Conservation (phyloP, 2,888 invertebrate genomes). For the Psylliodes chrysocephalus region DNA sequence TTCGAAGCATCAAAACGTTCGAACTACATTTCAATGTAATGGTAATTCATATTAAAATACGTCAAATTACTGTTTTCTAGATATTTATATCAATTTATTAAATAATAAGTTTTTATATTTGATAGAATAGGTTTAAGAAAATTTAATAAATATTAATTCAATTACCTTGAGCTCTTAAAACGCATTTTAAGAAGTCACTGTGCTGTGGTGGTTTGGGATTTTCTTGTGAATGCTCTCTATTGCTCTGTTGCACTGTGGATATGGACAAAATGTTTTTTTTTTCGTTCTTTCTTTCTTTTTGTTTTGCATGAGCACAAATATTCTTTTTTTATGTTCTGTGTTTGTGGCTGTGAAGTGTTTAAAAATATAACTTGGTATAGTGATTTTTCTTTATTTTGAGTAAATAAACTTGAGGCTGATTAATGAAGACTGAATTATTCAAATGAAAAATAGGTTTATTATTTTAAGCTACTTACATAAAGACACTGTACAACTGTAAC, state of each 20-base stretch:
- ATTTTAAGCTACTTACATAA: too few species aligned
- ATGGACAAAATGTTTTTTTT: not conserved
- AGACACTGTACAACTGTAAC: too few species aligned
- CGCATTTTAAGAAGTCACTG: not conserved
- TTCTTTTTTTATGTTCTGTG: conserved; percentile 7
- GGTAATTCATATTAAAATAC: too few species aligned
- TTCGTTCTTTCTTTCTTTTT: not conserved
- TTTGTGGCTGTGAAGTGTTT: conserved; percentile 2
- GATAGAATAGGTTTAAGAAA: too few species aligned
- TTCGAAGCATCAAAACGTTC: too few species aligned
- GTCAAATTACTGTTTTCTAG: too few species aligned
- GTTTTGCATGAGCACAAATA: not conserved
- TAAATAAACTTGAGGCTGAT: not conserved
- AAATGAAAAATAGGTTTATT: too few species aligned
- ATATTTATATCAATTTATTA: too few species aligned
- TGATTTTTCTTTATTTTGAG: too few species aligned
- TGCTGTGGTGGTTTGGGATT: conserved; percentile 32
- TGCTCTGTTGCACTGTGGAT: conserved; percentile 9
- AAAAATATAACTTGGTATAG: not conserved
- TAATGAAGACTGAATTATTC: not conserved
- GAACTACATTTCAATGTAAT: too few species aligned
- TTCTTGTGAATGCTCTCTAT: conserved; percentile 1
- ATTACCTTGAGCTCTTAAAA: not conserved
- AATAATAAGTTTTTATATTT: too few species aligned
- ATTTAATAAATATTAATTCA: too few species aligned